A percentile compares a stretch with the other conserved stretches of the same genome.
These are phyloP conservation scores for Ochropleura leucogaster DNA, from an alignment of 2,888 invertebrate genomes.

Conservation along the genomic window DNA sequence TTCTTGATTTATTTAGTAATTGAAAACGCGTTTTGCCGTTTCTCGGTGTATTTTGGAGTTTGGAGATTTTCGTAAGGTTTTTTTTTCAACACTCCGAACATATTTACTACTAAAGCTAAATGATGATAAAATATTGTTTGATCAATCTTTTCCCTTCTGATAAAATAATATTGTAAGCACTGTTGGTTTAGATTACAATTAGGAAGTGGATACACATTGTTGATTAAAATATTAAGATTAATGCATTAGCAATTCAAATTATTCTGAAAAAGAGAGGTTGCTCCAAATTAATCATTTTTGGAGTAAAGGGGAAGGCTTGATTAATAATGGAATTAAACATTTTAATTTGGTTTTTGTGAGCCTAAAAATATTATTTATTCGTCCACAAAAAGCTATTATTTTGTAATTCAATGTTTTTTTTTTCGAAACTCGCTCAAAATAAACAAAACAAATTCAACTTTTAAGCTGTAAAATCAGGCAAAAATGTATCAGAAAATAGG, in stretches of 20 bases:
- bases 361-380: not conserved
- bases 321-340: conserved; percentile 49
- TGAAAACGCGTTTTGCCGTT: conserved; percentile 32
- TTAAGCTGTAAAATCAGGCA: conserved; percentile 44
- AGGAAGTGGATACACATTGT: conserved; percentile 38
- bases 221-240: conserved; percentile 50
- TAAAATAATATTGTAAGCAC: conserved; percentile 18
- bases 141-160: not conserved
- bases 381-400: no score
- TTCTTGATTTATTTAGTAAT: conserved; percentile 54
- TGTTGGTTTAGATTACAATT: conserved; percentile 35
- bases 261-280: conserved; percentile 38
- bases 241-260: conserved; percentile 54
- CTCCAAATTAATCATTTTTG: conserved; percentile 46
- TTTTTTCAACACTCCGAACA: not conserved
- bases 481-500: conserved; percentile 67
- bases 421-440: not conserved
- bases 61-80: not conserved
- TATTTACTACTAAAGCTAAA: not conserved
- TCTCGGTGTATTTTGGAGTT: not conserved
- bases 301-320: conserved; percentile 30
- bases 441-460: conserved; percentile 25
- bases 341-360: conserved; percentile 24
- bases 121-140: not conserved
- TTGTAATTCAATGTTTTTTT: not conserved